These are phyloP conservation scores for Leucoma salicis DNA, from an alignment of 2,888 invertebrate species.

Conservation along the genomic window DNA sequence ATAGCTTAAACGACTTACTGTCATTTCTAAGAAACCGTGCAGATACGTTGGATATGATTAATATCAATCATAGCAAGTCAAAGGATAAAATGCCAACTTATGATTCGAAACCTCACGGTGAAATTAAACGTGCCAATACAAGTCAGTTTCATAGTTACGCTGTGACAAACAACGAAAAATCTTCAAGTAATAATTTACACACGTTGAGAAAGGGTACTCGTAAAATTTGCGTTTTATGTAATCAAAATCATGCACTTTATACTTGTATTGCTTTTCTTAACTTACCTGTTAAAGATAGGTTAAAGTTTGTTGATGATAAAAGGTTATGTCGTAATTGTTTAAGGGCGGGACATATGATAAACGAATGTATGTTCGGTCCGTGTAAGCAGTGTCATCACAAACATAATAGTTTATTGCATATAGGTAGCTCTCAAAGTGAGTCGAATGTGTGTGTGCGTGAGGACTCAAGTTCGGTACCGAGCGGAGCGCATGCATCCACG, in stretches of 20 bases:
- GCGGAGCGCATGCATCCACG: not conserved
- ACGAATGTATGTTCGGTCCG: slow-evolving; percentile 10
- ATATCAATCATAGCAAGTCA: not conserved
- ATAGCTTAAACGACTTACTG: not conserved
- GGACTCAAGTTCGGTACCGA: not conserved
- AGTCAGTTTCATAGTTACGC: not conserved
- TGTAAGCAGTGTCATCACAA: slow-evolving; percentile 10
- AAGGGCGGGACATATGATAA: slow-evolving; percentile 2
- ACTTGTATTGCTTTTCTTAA: not conserved
- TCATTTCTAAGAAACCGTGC: slow-evolving; percentile 1
- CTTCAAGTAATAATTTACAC: not conserved
- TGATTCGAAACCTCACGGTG: not conserved
- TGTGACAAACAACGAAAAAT: not conserved
- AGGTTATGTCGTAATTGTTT: slow-evolving; percentile 10
- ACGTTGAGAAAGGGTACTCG: not conserved
- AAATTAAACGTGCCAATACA: not conserved
- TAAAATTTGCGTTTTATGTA: not conserved
- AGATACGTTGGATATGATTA: slow-evolving; percentile 9
- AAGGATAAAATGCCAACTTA: not conserved
- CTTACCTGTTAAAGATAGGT: slow-evolving; percentile 4
- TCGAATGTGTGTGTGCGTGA: not conserved
- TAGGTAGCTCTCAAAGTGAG: not conserved
- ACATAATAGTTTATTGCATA: slow-evolving; percentile 9
- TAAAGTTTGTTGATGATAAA: slow-evolving; percentile 6
- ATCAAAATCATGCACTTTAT: slow-evolving; percentile 1